phyloP scores from a whole-genome alignment of 2,113 vertebrate genomes.

The Leucoraja erinaceus region DNA sequence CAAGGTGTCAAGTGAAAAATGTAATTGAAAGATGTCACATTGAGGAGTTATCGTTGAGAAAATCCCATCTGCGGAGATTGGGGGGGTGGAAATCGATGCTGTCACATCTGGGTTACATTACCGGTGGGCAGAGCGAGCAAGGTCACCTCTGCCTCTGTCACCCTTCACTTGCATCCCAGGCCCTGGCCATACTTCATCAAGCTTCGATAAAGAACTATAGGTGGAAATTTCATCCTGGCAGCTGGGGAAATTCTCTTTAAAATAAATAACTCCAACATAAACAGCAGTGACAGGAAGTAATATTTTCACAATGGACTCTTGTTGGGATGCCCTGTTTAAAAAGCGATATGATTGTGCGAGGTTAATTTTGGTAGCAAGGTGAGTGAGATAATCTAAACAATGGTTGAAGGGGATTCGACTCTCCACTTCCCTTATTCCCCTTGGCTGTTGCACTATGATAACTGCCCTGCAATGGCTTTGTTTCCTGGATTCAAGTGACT shows the following conservation, averaged over 20 bases:
- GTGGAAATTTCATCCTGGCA: slow-evolving; percentile 38
- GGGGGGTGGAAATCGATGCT: slow-evolving; percentile 49
- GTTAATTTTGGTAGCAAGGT: slow-evolving; percentile 45
- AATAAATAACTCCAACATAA: slow-evolving; percentile 42
- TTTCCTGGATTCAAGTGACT: slow-evolving; percentile 10
- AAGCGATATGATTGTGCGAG: slow-evolving; percentile 44
- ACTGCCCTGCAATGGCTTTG: slow-evolving; percentile 26
- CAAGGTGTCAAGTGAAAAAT: slow-evolving; percentile 49
- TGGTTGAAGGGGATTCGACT: slow-evolving; percentile 41
- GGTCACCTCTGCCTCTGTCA: slow-evolving; percentile 40
- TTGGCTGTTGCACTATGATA: slow-evolving; percentile 36
- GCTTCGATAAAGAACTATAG: slow-evolving; percentile 21
- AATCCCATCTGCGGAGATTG: slow-evolving; percentile 46
- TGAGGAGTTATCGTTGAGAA: slow-evolving; percentile 53
- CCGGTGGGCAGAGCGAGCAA: slow-evolving; percentile 40
- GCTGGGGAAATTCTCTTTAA: slow-evolving; percentile 31
- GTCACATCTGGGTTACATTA: slow-evolving; percentile 44
- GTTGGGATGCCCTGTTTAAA: slow-evolving; percentile 40
- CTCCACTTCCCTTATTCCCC: slow-evolving; percentile 47
- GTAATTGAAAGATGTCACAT: slow-evolving; percentile 57
- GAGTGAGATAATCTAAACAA: slow-evolving; percentile 47
- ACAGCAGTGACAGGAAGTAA: slow-evolving; percentile 37
- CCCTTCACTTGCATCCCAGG: not conserved
- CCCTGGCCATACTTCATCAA: slow-evolving; percentile 11
- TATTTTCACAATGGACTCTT: slow-evolving; percentile 37